Base-by-base conservation (phyloP, 92 coral and sea anemone species). In the Palythoa heliodiscus region DNA sequence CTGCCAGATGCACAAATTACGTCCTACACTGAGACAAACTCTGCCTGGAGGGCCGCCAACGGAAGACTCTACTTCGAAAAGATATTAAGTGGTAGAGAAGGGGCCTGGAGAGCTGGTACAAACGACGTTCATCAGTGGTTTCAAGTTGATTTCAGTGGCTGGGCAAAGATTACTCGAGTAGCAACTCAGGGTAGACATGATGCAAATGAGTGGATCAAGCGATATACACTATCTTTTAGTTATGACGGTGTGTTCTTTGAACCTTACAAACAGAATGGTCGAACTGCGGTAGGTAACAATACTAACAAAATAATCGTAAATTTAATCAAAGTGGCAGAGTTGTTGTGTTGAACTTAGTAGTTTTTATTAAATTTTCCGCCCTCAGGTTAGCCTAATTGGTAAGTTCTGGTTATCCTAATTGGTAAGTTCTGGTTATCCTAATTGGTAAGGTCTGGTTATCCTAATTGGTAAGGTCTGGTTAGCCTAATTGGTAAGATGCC, bases 1-100 rank as follows among this genome's bases (percentile, higher is more conserved):
- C 20, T 78, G 22, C 83, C 83, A 3, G 83, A 78, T 20, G 83
- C 72, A 23, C 83, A 78, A 78, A 78, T 78, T 4, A 78, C 83
- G 16, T 61, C 83, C 54, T 78, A 60, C 71, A 78, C 83, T 7
- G 82, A 77, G 70, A 77, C 82, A 23, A 77, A 58, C 24, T 38
- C 82, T 11, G 50, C 47, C 82, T 77, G 82, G 82, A 77, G 82
- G 52, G 82, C 82, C 3, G 25, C 82, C 2, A 77, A 57, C 70
- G 82, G 82, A 19, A 77, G 82, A 11, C 82, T 77, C 37, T 77
- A 77, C 53, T 77, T 77, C 29, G 82, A 77, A 37, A 37, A 57
- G 52, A 29, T 58, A 7, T 4, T 75, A 8, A 38, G 52, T 11
- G 64, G 64, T 23, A 60, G 82, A 23, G 67, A 77, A 37, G 68